Percentiles rank a stretch among this genome's conserved stretches.
These are phyloP conservation scores for Temnothorax nylanderi DNA, from an alignment of 1,140 invertebrate species.

Conservation along the genomic window DNA sequence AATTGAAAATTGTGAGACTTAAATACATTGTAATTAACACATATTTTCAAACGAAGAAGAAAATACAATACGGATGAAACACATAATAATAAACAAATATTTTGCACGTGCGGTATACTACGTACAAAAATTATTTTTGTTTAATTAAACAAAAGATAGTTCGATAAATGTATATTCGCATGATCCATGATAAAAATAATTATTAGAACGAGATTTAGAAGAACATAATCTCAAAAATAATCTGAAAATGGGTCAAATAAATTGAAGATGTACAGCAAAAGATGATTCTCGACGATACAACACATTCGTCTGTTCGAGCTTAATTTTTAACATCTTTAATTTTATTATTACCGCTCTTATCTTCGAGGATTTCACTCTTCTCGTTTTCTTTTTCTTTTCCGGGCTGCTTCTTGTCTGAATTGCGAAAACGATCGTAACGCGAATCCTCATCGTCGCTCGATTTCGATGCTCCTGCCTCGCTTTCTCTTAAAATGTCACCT, in stretches of 20 bases:
- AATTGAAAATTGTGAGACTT: background rate
- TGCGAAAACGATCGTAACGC: conserved; percentile 87
- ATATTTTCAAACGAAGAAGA: background rate
- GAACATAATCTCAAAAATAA: background rate
- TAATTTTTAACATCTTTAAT: conserved; percentile 76
- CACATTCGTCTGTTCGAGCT: conserved; percentile 74
- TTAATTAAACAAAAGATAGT: background rate
- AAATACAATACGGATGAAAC: background rate
- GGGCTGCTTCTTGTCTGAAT: conserved; percentile 83
- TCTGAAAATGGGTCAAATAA: background rate
- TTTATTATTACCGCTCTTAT: conserved; percentile 68
- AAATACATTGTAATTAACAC: conserved; percentile 7
- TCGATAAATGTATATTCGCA: background rate
- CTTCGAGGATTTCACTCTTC: conserved; percentile 71
- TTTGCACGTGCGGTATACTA: background rate
- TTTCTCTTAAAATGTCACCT: conserved; percentile 89
- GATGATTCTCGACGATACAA: conserved; percentile 24
- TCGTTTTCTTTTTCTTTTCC: conserved; percentile 79
- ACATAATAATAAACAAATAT: conserved; percentile 19
- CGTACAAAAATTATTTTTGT: background rate
- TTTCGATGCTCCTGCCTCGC: conserved; percentile 87
- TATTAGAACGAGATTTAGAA: background rate
- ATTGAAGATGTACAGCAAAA: background rate
- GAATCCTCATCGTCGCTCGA: conserved; percentile 90
- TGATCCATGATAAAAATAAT: background rate